A percentile compares a stretch with the other conserved stretches of the same genome.
These are phyloP conservation scores for Nineta flava DNA, from an alignment of 2,888 invertebrate genomes.

Conservation along the genomic window DNA sequence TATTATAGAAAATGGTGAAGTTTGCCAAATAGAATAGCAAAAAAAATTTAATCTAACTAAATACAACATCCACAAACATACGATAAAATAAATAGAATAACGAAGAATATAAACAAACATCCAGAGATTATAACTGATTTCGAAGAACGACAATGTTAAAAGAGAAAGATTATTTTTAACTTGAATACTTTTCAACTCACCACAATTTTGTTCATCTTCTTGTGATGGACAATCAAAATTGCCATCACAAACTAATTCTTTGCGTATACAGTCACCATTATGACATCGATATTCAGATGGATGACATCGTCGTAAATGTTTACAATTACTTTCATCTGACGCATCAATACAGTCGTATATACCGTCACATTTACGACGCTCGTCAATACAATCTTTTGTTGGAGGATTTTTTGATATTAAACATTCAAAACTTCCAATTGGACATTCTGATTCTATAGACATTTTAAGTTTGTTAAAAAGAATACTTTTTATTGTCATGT, in stretches of 20 bases:
- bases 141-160: too few species aligned
- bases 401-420: neutral
- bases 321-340: conserved; percentile 50
- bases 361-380: conserved; percentile 24
- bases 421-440: neutral
- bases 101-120: too few species aligned
- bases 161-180: too few species aligned
- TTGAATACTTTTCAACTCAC: neutral
- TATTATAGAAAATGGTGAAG: too few species aligned
- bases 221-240: neutral
- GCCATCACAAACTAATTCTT: neutral
- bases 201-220: conserved; percentile 2
- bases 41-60: too few species aligned
- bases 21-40: too few species aligned
- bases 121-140: too few species aligned
- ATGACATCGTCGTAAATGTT: conserved; percentile 9
- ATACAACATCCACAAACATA: too few species aligned
- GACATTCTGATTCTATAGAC: neutral
- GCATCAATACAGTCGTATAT: conserved; percentile 44
- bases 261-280: neutral
- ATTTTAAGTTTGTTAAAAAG: too few species aligned
- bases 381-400: conserved; percentile 26
- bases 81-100: too few species aligned
- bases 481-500: too few species aligned
- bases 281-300: conserved; percentile 2